Percentiles rank a stretch among this genome's conserved stretches.
These are phyloP conservation scores for Thymallus thymallus DNA, from an alignment of 2,113 vertebrate genomes.

Conservation along the genomic window DNA sequence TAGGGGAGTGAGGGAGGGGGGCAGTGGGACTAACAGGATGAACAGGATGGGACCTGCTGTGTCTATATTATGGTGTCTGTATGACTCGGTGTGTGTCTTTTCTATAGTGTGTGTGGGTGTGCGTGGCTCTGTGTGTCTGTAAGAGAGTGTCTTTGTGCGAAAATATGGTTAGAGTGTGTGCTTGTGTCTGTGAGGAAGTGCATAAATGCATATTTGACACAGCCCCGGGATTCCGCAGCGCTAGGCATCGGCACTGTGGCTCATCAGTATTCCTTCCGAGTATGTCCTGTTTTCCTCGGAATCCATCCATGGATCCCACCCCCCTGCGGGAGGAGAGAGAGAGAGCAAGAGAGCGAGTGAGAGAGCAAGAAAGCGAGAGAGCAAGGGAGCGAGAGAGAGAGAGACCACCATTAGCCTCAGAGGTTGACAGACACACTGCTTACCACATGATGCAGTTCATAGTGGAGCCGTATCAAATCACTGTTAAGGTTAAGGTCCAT, in stretches of 20 bases:
- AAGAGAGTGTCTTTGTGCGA: not conserved
- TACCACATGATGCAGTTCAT: too few relatives aligned
- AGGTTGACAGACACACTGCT: too few relatives aligned
- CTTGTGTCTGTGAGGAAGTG: not conserved
- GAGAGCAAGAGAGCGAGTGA: constrained; percentile 7
- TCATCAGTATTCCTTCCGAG: constrained; percentile 56
- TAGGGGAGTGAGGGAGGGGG: not conserved
- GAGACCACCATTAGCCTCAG: too few relatives aligned
- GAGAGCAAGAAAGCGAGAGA: not conserved
- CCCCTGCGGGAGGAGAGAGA: constrained; percentile 12
- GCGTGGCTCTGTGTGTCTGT: not conserved
- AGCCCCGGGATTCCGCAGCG: constrained; percentile 21
- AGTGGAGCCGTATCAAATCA: too few relatives aligned
- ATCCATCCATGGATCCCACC: constrained; percentile 9
- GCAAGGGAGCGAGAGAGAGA: not conserved
- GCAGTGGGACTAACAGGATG: not conserved
- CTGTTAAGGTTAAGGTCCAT: too few relatives aligned
- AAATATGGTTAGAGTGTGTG: not conserved
- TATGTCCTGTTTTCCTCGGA: constrained; percentile 45
- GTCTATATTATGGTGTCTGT: not conserved
- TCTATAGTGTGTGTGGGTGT: not conserved
- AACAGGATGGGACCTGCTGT: not conserved
- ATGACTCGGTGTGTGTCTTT: too few relatives aligned
- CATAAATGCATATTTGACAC: not conserved
- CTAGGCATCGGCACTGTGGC: constrained; percentile 36